phyloP scores from a whole-genome alignment of 2,797 vertebrate genomes.

The Gallinago nigripennis region DNA sequence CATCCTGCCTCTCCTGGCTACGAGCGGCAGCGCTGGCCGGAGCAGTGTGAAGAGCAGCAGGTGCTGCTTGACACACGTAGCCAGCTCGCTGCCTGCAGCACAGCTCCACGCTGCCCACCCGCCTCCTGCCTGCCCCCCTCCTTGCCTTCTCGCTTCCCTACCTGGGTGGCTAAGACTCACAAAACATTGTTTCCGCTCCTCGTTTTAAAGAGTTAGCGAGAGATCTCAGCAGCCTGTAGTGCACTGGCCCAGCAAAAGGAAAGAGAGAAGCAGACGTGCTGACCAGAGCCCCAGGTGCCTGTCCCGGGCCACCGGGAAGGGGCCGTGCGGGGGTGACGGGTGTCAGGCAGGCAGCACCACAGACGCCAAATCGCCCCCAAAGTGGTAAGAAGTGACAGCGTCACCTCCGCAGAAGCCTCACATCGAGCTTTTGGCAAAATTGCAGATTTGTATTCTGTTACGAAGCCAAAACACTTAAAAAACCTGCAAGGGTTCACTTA shows the following conservation, averaged over 20 bases:
- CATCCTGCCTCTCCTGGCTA: background rate
- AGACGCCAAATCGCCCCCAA: background rate
- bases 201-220: background rate
- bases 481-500: background rate
- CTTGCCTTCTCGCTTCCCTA: background rate
- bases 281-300: background rate
- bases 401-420: background rate
- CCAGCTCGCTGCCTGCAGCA: background rate
- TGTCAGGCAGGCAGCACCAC: background rate
- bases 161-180: background rate
- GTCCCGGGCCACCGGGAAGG: background rate
- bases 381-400: background rate
- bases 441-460: background rate
- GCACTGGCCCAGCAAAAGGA: background rate
- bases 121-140: background rate
- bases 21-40: background rate
- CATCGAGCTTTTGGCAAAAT: background rate
- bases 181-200: background rate
- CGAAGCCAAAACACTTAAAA: background rate
- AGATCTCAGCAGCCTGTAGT: background rate
- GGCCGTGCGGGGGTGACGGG: background rate
- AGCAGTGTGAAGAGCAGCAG: background rate
- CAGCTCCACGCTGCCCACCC: background rate
- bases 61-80: background rate
- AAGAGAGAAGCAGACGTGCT: fast-evolving